These are phyloP conservation scores for Diceros bicornis DNA, from an alignment of 2,797 vertebrate genomes.

Conservation along the genomic window DNA sequence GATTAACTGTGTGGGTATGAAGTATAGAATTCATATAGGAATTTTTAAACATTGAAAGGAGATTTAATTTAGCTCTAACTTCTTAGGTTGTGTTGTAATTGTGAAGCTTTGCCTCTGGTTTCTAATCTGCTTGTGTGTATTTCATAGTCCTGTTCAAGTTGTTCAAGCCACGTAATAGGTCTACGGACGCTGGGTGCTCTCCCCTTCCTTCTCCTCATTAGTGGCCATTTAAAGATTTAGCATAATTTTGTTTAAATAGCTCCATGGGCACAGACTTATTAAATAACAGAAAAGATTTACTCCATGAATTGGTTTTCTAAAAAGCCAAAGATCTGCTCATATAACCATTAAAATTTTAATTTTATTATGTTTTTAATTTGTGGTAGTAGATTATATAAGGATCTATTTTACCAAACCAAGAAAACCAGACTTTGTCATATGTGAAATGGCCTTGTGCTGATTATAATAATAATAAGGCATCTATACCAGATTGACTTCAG, in stretches of 20 bases:
- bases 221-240: not conserved
- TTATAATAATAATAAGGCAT: not conserved
- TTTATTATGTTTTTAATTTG: not conserved
- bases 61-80: slow-evolving; percentile 76
- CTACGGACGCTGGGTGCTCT: not conserved
- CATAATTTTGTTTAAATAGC: slow-evolving; percentile 11
- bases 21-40: not conserved
- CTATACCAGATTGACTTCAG: not conserved
- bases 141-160: slow-evolving; percentile 74
- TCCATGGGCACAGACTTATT: not conserved
- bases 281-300: slow-evolving; percentile 1
- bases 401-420: not conserved
- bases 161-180: not conserved
- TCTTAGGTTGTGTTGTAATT: slow-evolving; percentile 60
- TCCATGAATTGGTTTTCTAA: slow-evolving; percentile 42
- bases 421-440: not conserved
- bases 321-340: not conserved
- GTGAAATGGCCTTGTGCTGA: not conserved
- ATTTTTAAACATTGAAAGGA: not conserved
- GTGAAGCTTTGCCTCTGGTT: slow-evolving; percentile 80
- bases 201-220: not conserved
- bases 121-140: slow-evolving; percentile 84
- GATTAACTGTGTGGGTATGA: slow-evolving; percentile 70
- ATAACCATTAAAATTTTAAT: slow-evolving; percentile 6
- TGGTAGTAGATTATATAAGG: not conserved